Evolutionary conservation across 2,888 invertebrate genomes (phyloP), one percentile per base, ranked within the genome.

Genomic region (Spisula solida): DNA sequence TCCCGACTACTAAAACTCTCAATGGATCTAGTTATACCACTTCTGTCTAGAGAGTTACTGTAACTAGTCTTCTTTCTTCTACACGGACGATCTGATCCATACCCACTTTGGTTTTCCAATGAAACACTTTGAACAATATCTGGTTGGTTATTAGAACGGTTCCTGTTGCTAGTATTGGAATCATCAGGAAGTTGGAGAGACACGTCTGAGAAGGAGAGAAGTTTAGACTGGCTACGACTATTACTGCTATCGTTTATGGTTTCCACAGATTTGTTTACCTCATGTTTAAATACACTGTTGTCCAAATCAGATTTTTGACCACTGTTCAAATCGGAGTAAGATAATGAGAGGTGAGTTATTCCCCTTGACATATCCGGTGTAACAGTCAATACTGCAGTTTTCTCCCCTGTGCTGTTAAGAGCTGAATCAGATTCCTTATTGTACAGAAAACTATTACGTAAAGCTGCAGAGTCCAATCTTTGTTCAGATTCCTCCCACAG

Each of bases 401-500:
- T 89, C 48, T 87, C 88, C 55, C 81, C 55, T n/a, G 51, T 48
- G 34, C 16, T 48, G 55, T 82, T 51, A 8, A 79, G 55, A 34
- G 78, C 41, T 20, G 83, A n/a, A 29, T 84, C 86, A 20, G 55
- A 56, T 47, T 48, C 47, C 47, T 82, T 55, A 20, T 83, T 70
- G 80, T 47, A 75, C 12, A 89, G 56, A 31, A 55, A 89, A 79
- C 86, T 82, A 18, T 47, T 82, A n/a, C 20, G 34, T 25, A 31
- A 51, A 16, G 83, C 55, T 48, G 60, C 79, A 6, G 80, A 8
- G 12, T 47, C 82, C n/a, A 88, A 79, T 81, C 88, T 87, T 16
- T 48, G 78, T 48, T 90, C 79, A 34, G 91, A 88, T 78, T 94
- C 94, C 47, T 94, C 93, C 93, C 93, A 94, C 48, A 94, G 87